Conservation (phyloP, 2,113 vertebrate species). For the Arizona elegans region DNA sequence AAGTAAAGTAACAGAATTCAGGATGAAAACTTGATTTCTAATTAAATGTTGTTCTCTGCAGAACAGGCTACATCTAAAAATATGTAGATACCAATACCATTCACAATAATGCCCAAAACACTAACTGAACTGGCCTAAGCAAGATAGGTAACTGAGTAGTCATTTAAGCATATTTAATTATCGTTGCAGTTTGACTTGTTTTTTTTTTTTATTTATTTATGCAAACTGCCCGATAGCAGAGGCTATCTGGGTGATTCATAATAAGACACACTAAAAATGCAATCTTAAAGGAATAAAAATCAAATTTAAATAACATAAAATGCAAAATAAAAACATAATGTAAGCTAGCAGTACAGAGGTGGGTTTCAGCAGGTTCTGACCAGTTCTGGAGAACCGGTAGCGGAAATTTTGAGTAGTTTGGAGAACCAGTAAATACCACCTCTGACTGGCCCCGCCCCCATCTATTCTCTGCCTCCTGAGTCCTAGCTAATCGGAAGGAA, state of each 20-base stretch:
- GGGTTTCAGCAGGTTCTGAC: too few relatives aligned
- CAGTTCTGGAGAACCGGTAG: too few relatives aligned
- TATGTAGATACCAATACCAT: neutral
- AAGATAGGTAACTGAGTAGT: neutral
- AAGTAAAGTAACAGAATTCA: conserved; percentile 15
- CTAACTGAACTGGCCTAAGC: neutral
- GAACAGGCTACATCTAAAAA: neutral
- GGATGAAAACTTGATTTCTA: neutral
- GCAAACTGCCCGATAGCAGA: neutral
- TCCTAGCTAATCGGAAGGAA: too few relatives aligned
- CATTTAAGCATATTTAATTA: neutral
- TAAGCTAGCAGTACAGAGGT: neutral
- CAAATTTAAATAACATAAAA: neutral
- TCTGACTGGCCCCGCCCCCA: too few relatives aligned
- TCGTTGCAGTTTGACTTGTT: neutral
- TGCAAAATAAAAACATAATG: neutral
- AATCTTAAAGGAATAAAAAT: neutral
- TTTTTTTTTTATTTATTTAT: neutral
- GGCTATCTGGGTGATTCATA: neutral
- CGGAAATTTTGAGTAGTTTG: too few relatives aligned
- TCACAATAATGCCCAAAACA: neutral
- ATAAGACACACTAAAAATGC: neutral
- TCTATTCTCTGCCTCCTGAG: too few relatives aligned
- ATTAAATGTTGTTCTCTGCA: neutral
- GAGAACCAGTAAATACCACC: too few relatives aligned